Conservation (phyloP, 2,797 vertebrate species). For the Menidia menidia region DNA sequence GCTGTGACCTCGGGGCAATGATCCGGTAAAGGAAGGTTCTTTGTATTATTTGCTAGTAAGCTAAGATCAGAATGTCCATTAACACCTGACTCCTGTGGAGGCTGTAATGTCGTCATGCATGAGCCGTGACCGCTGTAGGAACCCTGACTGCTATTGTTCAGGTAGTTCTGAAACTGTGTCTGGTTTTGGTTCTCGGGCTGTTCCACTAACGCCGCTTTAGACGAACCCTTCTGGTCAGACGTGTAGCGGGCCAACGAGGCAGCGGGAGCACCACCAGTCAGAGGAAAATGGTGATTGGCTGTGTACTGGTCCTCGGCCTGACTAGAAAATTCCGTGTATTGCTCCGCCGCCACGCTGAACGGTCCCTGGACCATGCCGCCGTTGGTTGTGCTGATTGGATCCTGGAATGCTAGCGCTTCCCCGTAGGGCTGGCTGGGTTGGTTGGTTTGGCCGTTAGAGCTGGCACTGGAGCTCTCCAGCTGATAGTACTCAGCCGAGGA, state of each 20-base stretch:
- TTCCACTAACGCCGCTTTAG: slow-evolving; percentile 85
- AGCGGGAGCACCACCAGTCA: slow-evolving; percentile 82
- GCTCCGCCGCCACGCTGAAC: slow-evolving; percentile 88
- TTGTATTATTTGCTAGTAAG: slow-evolving; percentile 90
- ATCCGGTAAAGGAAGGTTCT: slow-evolving; percentile 92
- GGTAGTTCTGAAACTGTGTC: slow-evolving; percentile 92
- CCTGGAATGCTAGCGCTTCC: slow-evolving; percentile 80
- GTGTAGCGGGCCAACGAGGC: slow-evolving; percentile 82
- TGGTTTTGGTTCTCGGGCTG: slow-evolving; percentile 82
- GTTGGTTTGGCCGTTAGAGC: slow-evolving; percentile 73
- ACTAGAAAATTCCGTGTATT: slow-evolving; percentile 81
- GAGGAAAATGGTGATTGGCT: slow-evolving; percentile 82
- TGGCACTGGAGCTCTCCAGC: slow-evolving; percentile 86
- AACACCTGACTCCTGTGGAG: slow-evolving; percentile 82
- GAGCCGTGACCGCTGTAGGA: slow-evolving; percentile 87
- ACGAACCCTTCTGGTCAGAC: slow-evolving; percentile 83
- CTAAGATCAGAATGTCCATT: slow-evolving; percentile 88
- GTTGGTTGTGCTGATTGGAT: slow-evolving; percentile 85
- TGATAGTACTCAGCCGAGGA: slow-evolving; percentile 92
- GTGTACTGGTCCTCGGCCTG: slow-evolving; percentile 61
- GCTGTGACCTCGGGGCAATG: slow-evolving; percentile 87
- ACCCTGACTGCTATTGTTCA: slow-evolving; percentile 91
- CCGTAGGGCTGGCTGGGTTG: slow-evolving; percentile 85
- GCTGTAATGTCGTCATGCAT: slow-evolving; percentile 83
- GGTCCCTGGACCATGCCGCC: slow-evolving; percentile 85